phyloP scores from a whole-genome alignment of 2,113 vertebrate species.

The Lepus timidus region DNA sequence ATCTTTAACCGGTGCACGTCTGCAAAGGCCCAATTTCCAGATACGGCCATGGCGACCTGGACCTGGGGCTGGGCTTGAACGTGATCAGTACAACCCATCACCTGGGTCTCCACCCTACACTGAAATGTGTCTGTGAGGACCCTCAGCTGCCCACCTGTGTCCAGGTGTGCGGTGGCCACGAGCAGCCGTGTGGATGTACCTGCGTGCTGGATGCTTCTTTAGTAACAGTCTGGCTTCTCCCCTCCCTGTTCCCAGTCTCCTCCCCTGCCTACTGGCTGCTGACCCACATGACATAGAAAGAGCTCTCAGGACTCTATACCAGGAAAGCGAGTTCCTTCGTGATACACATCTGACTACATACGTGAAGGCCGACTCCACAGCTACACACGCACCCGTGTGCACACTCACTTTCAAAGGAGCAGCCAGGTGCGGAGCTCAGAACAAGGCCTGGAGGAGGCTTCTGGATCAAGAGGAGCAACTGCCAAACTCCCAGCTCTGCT shows the following conservation, averaged over 20 bases:
- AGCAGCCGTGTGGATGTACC: not conserved
- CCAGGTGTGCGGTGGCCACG: fast-evolving
- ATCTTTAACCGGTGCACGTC: not conserved
- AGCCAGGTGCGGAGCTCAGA: not conserved
- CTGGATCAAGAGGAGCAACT: not conserved
- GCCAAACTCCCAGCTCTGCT: not conserved
- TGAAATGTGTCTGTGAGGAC: not conserved
- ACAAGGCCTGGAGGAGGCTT: not conserved
- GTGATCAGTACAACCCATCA: not conserved
- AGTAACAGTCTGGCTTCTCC: not conserved
- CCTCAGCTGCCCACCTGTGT: fast-evolving
- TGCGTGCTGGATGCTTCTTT: not conserved
- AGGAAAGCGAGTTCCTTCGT: constrained; percentile 9
- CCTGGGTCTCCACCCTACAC: not conserved
- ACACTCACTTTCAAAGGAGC: not conserved
- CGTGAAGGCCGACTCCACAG: not conserved
- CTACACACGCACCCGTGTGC: fast-evolving
- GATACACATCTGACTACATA: not conserved
- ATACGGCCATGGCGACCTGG: not conserved
- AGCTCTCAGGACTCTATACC: not conserved
- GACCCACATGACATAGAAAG: not conserved
- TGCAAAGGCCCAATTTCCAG: not conserved
- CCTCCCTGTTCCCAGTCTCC: not conserved
- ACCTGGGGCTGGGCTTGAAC: not conserved
- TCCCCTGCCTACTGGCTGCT: not conserved